A percentile compares a stretch with the other conserved stretches of the same genome.
phyloP scores from a whole-genome alignment of 2,888 invertebrate species.

The Sipha maydis region DNA sequence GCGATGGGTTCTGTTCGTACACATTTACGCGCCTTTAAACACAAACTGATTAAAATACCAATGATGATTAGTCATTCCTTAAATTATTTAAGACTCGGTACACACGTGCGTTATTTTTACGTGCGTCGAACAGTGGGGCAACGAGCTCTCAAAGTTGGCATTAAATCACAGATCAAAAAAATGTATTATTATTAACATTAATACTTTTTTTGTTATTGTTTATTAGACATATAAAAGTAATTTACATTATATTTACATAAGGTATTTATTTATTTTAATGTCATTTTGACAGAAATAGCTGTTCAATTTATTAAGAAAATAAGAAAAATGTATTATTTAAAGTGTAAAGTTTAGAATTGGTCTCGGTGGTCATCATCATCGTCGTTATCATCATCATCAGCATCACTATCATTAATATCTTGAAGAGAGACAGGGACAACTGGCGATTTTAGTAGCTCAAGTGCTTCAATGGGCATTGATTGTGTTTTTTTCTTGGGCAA shows the following conservation, averaged over 20 bases:
- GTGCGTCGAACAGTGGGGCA: neutral
- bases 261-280: conserved; percentile 2
- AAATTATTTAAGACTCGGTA: too few relatives aligned
- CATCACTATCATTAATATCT: too few relatives aligned
- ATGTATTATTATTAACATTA: neutral
- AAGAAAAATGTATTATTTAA: neutral
- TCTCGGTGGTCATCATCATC: neutral
- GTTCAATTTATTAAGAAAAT: neutral
- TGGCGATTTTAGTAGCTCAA: too few relatives aligned
- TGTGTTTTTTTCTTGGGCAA: too few relatives aligned
- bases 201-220: conserved; percentile 4
- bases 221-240: conserved; percentile 10
- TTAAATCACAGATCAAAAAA: conserved; percentile 16
- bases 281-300: conserved; percentile 2
- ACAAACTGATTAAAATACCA: too few relatives aligned
- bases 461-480: too few relatives aligned
- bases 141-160: neutral
- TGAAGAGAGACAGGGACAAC: neutral
- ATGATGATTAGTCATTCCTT: too few relatives aligned
- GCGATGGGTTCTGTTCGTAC: too few relatives aligned
- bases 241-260: conserved; percentile 18
- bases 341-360: conserved; percentile 3
- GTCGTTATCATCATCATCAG: too few relatives aligned
- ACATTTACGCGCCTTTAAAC: too few relatives aligned
- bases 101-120: neutral